Percentiles rank a stretch among this genome's conserved stretches.
phyloP scores from a whole-genome alignment of 2,888 invertebrate genomes.

The Melanotus villosus region DNA sequence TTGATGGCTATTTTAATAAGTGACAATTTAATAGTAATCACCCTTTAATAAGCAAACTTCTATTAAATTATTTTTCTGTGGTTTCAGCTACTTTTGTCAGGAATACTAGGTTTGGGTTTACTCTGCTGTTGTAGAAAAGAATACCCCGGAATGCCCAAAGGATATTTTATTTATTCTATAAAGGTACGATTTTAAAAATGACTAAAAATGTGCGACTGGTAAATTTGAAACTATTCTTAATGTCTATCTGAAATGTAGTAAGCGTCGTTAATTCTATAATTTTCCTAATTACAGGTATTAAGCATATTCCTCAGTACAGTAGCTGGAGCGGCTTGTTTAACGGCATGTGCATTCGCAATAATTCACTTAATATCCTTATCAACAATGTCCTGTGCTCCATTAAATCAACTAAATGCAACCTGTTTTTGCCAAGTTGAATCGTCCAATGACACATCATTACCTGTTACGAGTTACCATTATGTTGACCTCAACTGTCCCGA shows the following conservation, averaged over 20 bases:
- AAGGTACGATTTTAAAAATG: too few relatives aligned
- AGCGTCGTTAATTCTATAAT: too few relatives aligned
- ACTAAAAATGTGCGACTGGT: too few relatives aligned
- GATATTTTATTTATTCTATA: slow-evolving; percentile 64
- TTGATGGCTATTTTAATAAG: too few relatives aligned
- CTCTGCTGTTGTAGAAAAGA: slow-evolving; percentile 67
- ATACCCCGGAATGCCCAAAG: slow-evolving; percentile 65
- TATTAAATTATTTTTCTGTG: not conserved
- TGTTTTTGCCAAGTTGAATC: slow-evolving; percentile 64
- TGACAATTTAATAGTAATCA: too few relatives aligned
- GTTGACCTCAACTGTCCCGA: slow-evolving; percentile 68
- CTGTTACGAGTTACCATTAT: slow-evolving; percentile 64
- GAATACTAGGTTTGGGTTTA: slow-evolving; percentile 65
- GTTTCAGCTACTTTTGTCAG: slow-evolving; percentile 65
- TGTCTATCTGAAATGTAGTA: too few relatives aligned
- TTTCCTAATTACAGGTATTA: slow-evolving; percentile 67
- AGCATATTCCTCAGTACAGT: slow-evolving; percentile 65
- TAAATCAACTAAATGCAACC: slow-evolving; percentile 63
- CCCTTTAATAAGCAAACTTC: too few relatives aligned
- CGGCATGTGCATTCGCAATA: slow-evolving; percentile 65
- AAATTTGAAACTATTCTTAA: too few relatives aligned
- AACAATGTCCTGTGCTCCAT: slow-evolving; percentile 65
- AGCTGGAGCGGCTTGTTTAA: slow-evolving; percentile 64
- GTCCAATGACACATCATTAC: slow-evolving; percentile 41
- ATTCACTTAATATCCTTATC: slow-evolving; percentile 66